Evolutionary conservation across 2,888 invertebrate genomes (phyloP).

Genomic region (Pristionchus fissidentatus): DNA sequence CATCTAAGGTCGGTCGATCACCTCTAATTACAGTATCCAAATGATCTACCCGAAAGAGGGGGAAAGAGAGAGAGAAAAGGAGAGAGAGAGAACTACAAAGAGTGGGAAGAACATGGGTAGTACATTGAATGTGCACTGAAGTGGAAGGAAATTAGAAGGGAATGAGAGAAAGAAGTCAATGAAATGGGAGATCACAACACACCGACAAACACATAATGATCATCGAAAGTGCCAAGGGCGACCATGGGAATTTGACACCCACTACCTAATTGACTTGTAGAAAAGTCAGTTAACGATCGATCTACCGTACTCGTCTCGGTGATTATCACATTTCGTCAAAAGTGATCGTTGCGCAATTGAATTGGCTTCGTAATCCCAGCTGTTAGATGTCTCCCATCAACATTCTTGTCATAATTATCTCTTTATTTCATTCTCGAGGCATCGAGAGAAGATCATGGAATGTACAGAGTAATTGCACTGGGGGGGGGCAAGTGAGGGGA

Average conservation of each 20-base stretch:
- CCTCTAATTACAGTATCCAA: conserved; percentile 34
- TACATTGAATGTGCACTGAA: conserved; percentile 13
- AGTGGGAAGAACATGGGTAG: conserved; percentile 21
- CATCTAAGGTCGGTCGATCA: conserved; percentile 25
- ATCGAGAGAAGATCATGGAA: too few species aligned
- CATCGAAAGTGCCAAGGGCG: not conserved
- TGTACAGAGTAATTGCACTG: not conserved
- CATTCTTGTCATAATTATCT: conserved; percentile 39
- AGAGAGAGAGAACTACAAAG: conserved; percentile 31
- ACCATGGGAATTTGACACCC: conserved; percentile 29
- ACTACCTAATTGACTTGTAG: not conserved
- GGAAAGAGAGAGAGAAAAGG: not conserved
- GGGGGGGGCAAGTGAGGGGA: too few species aligned
- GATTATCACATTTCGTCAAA: not conserved
- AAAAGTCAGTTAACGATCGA: conserved; percentile 9
- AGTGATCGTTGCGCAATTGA: not conserved
- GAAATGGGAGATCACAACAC: not conserved
- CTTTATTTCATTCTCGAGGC: not conserved
- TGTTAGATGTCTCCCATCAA: conserved; percentile 2
- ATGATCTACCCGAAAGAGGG: conserved; percentile 2
- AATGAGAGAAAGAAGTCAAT: conserved; percentile 4
- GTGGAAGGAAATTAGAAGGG: not conserved
- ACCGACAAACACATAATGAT: conserved; percentile 18
- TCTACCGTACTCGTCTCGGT: not conserved
- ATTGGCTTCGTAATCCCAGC: not conserved